Percentiles rank a stretch among this genome's conserved stretches.
Evolutionary conservation across 2,113 vertebrate species (phyloP).

Genomic region (Promerops cafer): DNA sequence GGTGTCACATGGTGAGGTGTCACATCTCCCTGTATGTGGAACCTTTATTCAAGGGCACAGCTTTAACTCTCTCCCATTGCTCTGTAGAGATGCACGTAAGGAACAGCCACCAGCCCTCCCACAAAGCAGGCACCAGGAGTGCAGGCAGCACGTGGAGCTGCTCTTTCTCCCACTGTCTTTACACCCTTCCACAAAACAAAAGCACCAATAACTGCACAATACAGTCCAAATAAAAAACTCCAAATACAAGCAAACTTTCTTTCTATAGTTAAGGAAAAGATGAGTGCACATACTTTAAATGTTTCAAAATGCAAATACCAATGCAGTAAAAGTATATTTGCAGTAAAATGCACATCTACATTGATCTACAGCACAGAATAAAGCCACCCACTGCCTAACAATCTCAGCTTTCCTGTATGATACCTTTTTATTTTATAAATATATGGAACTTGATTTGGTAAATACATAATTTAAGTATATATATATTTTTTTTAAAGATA

Average conservation of each 20-base stretch:
- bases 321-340: background rate
- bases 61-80: background rate
- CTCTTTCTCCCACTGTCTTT: background rate
- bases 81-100: background rate
- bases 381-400: background rate
- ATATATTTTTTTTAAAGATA: background rate
- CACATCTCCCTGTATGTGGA: background rate
- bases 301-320: background rate
- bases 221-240: background rate
- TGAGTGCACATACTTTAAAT: background rate
- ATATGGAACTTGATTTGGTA: background rate
- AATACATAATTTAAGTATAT: background rate
- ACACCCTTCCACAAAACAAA: background rate
- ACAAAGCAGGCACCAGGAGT: background rate
- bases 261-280: background rate
- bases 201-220: background rate
- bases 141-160: background rate
- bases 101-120: background rate
- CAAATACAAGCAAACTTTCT: background rate
- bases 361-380: background rate
- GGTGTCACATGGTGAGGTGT: background rate
- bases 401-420: background rate
- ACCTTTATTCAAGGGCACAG: background rate
- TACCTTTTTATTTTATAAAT: background rate
- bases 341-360: background rate